A percentile compares a stretch with the other conserved stretches of the same genome.
Evolutionary conservation across 1,140 invertebrate species (phyloP).

Genomic region (Holotrichia oblita): DNA sequence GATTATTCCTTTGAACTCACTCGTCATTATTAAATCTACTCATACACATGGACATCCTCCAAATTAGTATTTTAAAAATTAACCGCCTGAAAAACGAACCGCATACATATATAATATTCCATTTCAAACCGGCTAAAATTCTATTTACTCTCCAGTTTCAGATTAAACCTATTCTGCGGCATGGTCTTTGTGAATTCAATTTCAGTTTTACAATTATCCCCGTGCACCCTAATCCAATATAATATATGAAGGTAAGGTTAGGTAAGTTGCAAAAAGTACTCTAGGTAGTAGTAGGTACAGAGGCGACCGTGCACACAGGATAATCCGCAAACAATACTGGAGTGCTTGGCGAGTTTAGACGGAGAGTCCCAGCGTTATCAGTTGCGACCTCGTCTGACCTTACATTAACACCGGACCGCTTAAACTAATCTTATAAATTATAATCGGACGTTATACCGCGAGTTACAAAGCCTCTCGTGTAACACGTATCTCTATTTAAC

Average conservation of each 20-base stretch:
- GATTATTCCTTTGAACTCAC: too few relatives aligned
- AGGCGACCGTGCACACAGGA: neutral
- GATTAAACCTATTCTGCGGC: too few relatives aligned
- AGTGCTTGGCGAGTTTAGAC: neutral
- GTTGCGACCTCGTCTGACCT: neutral
- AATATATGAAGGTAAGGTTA: neutral
- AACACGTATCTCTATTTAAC: too few relatives aligned
- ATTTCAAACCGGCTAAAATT: too few relatives aligned
- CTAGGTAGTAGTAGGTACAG: neutral
- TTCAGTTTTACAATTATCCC: constrained; percentile 3
- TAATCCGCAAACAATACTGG: neutral
- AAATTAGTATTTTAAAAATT: too few relatives aligned
- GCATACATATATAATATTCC: too few relatives aligned
- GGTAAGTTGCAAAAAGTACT: neutral
- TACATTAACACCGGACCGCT: neutral
- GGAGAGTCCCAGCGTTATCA: constrained; percentile 10
- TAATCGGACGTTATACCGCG: neutral
- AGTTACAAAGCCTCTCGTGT: neutral
- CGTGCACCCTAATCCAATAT: neutral
- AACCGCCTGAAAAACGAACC: too few relatives aligned
- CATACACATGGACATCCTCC: too few relatives aligned
- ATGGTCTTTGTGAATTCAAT: neutral
- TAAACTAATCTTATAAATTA: constrained; percentile 14
- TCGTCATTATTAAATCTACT: too few relatives aligned
- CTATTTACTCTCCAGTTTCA: too few relatives aligned